Evolutionary conservation across 2,888 invertebrate genomes (phyloP), one percentile per base, ranked within the genome.

Genomic region (Germaria angustata): DNA sequence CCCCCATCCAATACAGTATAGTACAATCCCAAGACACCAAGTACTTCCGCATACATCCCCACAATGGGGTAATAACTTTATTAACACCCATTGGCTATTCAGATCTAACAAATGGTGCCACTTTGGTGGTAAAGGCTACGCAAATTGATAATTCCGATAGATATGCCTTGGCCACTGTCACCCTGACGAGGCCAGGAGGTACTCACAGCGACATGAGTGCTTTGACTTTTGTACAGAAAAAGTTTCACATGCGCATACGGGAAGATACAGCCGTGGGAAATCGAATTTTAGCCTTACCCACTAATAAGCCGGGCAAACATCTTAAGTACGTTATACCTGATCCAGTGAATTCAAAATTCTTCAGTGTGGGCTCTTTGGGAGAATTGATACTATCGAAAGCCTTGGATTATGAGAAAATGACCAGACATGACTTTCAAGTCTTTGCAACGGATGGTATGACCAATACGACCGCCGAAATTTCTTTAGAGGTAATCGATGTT

Each of bases 71-170:
- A 0, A 88, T 91, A 11, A 90, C 89, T 0, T 84, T 91, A n/a
- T 85, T 90, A 0, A 88, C 89, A 1, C 88, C 89, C 7, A 88
- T 91, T 32, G 89, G 88, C 3, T 87, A 89, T 77, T 86, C 88
- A 1, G 94, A 94, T 84, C 91, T 95, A 6, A 89, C 92, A 11
- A 94, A 94, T 86, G 95, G 96, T 0, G 93, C 95, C 36, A 97
- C 96, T 1, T 92, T 97, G 41, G 96, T 97, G 61, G 93, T 97
- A 17, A 95, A 96, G 93, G 96, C 95, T 8, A 95, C 94, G 0
- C 96, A 96, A 89, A 92, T 94, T 80, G 97, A 98, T 91, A 98
- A 98, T 92, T 92, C 95, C 0, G 97, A 97, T 92, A 94, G 97
- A 68, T 97, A 97, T 90, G 96, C 97, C 0, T 92, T 98, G 80